Percentiles rank a stretch among this genome's conserved stretches.
Evolutionary conservation across 2,888 invertebrate species (phyloP).

Genomic region (Merodon equestris): DNA sequence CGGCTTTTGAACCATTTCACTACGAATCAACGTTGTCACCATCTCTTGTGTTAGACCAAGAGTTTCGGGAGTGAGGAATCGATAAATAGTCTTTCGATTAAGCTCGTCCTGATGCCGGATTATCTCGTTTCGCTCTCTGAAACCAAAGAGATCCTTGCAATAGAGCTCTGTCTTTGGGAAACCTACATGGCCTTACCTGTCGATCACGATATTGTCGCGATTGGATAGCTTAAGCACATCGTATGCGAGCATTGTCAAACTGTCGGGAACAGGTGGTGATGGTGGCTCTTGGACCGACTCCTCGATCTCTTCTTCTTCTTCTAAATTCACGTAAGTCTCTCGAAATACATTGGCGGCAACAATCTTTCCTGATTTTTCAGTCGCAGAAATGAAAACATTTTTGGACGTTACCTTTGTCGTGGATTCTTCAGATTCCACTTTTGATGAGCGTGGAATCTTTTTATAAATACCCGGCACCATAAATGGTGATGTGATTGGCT

Average conservation of each 20-base stretch:
- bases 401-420: slow-evolving; percentile 29
- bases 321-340: slow-evolving; percentile 59
- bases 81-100: slow-evolving; percentile 75
- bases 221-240: slow-evolving; percentile 74
- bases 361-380: slow-evolving; percentile 70
- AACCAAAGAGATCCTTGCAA: slow-evolving; percentile 2
- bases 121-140: slow-evolving; percentile 75
- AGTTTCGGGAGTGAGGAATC: slow-evolving; percentile 73
- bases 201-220: slow-evolving; percentile 76
- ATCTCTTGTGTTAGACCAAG: slow-evolving; percentile 71
- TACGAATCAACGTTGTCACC: slow-evolving; percentile 31
- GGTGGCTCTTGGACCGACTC: slow-evolving; percentile 17
- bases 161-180: too few species aligned
- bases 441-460: slow-evolving; percentile 65
- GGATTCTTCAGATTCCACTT: slow-evolving; percentile 4
- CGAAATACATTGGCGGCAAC: slow-evolving; percentile 60
- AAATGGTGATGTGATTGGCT: slow-evolving; percentile 71
- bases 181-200: slow-evolving; percentile 70
- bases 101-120: slow-evolving; percentile 73
- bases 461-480: slow-evolving; percentile 73
- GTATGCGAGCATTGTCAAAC: slow-evolving; percentile 74
- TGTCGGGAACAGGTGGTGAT: slow-evolving; percentile 67
- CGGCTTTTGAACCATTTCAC: slow-evolving; percentile 31
- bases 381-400: slow-evolving; percentile 71
- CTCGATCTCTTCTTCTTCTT: slow-evolving; percentile 47